These are phyloP conservation scores for Hydractinia echinata DNA, from an alignment of 30 jellyfish, hydroid and myxozoan genomes.

Conservation along the genomic window DNA sequence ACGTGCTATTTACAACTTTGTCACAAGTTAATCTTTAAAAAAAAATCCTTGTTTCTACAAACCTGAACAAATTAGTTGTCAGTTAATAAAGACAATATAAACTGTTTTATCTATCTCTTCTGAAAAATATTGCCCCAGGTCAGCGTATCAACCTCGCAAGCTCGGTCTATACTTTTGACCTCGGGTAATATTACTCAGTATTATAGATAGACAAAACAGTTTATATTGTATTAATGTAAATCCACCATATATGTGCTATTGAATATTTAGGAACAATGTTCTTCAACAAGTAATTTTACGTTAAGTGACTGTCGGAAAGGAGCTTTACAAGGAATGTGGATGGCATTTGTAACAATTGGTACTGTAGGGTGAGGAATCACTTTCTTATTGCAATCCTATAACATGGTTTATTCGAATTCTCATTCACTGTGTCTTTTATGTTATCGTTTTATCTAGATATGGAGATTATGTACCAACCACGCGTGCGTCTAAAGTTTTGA, in stretches of 20 bases:
- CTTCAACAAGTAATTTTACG: conserved; percentile 9
- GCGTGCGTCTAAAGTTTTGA: background rate
- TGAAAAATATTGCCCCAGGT: too few relatives aligned
- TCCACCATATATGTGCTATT: too few relatives aligned
- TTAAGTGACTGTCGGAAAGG: background rate
- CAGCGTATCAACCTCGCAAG: background rate
- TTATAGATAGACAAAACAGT: too few relatives aligned
- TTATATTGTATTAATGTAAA: background rate
- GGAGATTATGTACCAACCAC: conserved; percentile 13
- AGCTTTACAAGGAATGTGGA: conserved; percentile 18
- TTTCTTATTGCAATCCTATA: background rate
- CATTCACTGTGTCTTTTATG: background rate
- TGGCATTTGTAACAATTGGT: conserved; percentile 22
- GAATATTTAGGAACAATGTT: conserved; percentile 1
- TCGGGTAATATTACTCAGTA: too few relatives aligned
- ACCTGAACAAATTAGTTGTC: too few relatives aligned
- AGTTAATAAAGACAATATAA: too few relatives aligned
- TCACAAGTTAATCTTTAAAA: too few relatives aligned
- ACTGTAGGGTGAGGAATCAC: conserved; percentile 17
- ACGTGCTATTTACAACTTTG: too few relatives aligned
- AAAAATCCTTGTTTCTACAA: too few relatives aligned
- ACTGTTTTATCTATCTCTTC: too few relatives aligned
- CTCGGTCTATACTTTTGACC: too few relatives aligned
- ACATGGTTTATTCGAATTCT: too few relatives aligned
- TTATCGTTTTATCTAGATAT: background rate